Evolutionary conservation across 2,888 invertebrate genomes (phyloP).

Genomic region (Parnassius mnemosyne): DNA sequence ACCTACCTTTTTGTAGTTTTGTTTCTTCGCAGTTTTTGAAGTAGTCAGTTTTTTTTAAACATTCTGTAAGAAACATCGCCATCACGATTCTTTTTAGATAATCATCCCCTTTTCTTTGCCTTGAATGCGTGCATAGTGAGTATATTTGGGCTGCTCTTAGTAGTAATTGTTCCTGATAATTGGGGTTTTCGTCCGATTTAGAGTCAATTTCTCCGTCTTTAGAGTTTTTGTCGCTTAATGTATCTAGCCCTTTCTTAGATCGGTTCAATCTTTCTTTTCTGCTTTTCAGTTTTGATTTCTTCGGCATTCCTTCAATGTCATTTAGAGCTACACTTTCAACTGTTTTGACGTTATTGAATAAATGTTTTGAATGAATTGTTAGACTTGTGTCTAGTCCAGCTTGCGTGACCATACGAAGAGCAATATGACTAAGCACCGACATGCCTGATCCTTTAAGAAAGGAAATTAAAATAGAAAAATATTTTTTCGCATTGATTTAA

Average conservation of each 20-base stretch:
- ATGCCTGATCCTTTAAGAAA: constrained; percentile 83
- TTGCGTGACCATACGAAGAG: constrained; percentile 89
- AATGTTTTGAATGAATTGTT: constrained; percentile 67
- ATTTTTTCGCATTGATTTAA: too few relatives aligned
- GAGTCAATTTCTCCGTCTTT: constrained; percentile 50
- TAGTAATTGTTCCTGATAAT: constrained; percentile 57
- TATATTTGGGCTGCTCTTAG: constrained; percentile 75
- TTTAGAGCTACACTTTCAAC: constrained; percentile 54
- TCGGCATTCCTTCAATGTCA: constrained; percentile 63
- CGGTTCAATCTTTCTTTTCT: constrained; percentile 68
- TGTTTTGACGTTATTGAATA: constrained; percentile 54
- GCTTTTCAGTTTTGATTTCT: constrained; percentile 65
- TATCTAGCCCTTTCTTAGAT: constrained; percentile 58
- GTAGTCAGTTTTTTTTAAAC: constrained; percentile 84
- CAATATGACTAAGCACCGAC: constrained; percentile 88
- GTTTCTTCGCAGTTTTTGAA: constrained; percentile 69
- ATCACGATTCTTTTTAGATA: constrained; percentile 88
- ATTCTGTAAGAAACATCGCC: constrained; percentile 87
- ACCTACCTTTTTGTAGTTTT: constrained; percentile 47
- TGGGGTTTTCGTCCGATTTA: constrained; percentile 53
- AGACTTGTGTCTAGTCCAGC: constrained; percentile 73
- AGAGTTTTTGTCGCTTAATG: constrained; percentile 47
- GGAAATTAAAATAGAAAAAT: neutral
- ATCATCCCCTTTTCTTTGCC: constrained; percentile 82
- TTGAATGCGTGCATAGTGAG: constrained; percentile 84